Percentiles rank a stretch among this genome's conserved stretches.
Evolutionary conservation across 2,888 invertebrate species (phyloP).

Genomic region (Prosapia bicincta): DNA sequence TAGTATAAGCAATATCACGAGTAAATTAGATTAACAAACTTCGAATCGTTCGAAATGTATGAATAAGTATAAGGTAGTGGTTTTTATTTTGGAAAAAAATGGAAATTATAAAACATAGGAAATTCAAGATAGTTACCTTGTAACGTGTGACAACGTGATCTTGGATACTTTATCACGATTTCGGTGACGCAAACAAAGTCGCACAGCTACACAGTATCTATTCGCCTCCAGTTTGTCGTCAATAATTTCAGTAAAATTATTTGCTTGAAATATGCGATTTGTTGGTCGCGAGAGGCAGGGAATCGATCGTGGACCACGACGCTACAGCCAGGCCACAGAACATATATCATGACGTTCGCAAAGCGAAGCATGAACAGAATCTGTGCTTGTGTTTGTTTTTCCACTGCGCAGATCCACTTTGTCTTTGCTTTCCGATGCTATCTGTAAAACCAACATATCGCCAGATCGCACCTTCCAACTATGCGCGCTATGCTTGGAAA

Average conservation of each 20-base stretch:
- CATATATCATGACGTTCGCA: background rate
- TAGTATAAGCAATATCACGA: no score
- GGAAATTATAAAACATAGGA: no score
- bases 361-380: background rate
- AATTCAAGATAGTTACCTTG: no score
- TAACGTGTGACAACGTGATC: no score
- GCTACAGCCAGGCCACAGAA: background rate
- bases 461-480: background rate
- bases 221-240: background rate
- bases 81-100: no score
- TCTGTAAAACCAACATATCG: background rate
- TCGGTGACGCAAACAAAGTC: background rate
- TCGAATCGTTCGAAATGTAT: no score
- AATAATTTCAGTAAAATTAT: background rate
- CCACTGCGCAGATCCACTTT: background rate
- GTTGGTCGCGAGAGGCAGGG: background rate
- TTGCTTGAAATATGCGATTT: background rate
- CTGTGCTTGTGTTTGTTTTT: background rate
- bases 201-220: background rate
- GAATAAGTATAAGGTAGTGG: no score
- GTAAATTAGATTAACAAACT: no score
- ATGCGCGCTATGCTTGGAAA: background rate
- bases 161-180: background rate
- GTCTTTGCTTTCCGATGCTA: background rate
- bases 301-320: conserved; percentile 2